These are phyloP conservation scores for Teleopsis dalmanni DNA, from an alignment of 1,140 invertebrate species.

Conservation along the genomic window DNA sequence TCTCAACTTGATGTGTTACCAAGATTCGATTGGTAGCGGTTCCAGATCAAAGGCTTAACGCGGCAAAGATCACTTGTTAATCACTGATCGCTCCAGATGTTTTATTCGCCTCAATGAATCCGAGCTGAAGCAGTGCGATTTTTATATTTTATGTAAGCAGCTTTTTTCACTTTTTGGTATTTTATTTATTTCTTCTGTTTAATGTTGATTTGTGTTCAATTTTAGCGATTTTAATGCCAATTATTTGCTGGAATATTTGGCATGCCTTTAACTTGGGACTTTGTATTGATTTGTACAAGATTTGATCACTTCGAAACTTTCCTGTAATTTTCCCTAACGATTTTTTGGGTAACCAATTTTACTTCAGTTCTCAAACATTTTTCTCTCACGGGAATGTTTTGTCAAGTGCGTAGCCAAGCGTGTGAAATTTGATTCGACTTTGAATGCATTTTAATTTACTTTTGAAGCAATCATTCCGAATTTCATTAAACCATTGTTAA, in stretches of 20 bases:
- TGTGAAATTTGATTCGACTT: no score
- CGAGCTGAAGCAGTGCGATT: no score
- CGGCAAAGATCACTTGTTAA: constrained; percentile 10
- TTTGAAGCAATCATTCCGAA: no score
- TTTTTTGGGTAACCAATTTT: constrained; percentile 1
- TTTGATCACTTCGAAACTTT: neutral
- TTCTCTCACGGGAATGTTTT: constrained; percentile 10
- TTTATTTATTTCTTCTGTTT: neutral
- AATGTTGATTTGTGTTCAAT: neutral
- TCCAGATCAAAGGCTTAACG: constrained; percentile 6
- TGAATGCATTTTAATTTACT: no score
- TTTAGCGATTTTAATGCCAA: constrained; percentile 4
- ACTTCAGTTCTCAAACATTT: neutral
- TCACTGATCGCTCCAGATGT: no score
- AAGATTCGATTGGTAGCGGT: constrained; percentile 12
- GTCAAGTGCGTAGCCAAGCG: no score
- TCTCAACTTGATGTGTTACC: constrained; percentile 6
- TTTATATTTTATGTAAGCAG: no score
- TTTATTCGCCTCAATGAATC: no score
- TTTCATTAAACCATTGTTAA: no score
- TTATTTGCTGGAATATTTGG: neutral
- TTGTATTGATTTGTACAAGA: constrained; percentile 6
- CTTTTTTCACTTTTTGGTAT: no score
- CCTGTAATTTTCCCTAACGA: no score
- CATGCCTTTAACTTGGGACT: neutral